Percentiles rank a stretch among this genome's conserved stretches.
Evolutionary conservation across 2,113 vertebrate genomes (phyloP).

Genomic region (Leucopsar rothschildi): DNA sequence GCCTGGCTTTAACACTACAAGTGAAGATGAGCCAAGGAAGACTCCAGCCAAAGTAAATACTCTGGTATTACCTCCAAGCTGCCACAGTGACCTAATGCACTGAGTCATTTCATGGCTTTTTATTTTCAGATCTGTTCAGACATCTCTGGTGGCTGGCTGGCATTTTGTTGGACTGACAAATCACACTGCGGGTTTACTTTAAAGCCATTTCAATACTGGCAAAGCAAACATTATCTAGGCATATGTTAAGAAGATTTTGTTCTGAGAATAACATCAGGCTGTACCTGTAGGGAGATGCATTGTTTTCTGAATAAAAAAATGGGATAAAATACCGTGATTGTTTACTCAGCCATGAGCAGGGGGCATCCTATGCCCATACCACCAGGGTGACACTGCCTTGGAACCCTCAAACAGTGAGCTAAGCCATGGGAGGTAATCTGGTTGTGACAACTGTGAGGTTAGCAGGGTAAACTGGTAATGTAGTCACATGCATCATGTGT

Average conservation of each 20-base stretch:
- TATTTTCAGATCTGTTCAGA: neutral
- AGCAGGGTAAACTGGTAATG: neutral
- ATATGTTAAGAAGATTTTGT: neutral
- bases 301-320: neutral
- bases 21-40: conserved; percentile 20
- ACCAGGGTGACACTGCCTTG: neutral
- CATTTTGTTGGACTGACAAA: neutral
- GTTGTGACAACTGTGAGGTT: neutral
- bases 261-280: neutral
- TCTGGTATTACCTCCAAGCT: conserved; percentile 33
- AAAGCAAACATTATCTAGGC: neutral
- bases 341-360: neutral
- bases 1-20: neutral
- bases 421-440: neutral
- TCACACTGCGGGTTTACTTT: neutral
- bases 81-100: conserved; percentile 43
- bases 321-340: neutral
- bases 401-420: neutral
- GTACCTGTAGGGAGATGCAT: neutral
- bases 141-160: conserved; percentile 6
- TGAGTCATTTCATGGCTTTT: conserved; percentile 44
- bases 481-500: neutral
- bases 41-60: conserved; percentile 30
- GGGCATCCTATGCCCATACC: neutral
- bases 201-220: neutral